A percentile compares a stretch with the other conserved stretches of the same genome.
phyloP scores from a whole-genome alignment of 2,888 invertebrate genomes.

The Ptilodon capucinus region DNA sequence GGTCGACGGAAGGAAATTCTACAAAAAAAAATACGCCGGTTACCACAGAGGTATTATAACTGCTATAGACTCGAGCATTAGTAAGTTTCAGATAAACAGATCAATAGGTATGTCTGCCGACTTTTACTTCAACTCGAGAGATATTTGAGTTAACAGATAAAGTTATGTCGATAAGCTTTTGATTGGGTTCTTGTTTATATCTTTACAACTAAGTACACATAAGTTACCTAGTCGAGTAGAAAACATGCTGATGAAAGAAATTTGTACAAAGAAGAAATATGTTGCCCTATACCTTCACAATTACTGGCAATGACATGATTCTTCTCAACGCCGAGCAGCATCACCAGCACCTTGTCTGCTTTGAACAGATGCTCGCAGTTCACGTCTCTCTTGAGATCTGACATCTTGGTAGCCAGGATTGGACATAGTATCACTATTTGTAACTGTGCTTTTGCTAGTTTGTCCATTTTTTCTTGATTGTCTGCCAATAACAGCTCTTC shows the following conservation, averaged over 20 bases:
- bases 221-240: no score
- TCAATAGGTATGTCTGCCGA: neutral
- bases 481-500: constrained; percentile 85
- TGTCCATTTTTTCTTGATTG: constrained; percentile 76
- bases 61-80: neutral
- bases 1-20: constrained; percentile 88
- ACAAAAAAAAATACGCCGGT: constrained; percentile 22
- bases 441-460: constrained; percentile 85
- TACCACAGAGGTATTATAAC: no score
- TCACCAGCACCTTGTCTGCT: constrained; percentile 89
- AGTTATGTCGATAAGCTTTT: neutral
- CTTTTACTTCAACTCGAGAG: neutral
- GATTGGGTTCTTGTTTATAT: constrained; percentile 6
- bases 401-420: constrained; percentile 84
- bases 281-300: constrained; percentile 84
- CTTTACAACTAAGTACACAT: no score
- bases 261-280: no score
- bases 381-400: constrained; percentile 78
- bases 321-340: constrained; percentile 91
- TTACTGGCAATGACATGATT: constrained; percentile 86
- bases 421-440: constrained; percentile 93
- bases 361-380: constrained; percentile 83
- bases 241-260: no score
- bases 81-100: neutral
- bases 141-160: neutral